Base-by-base conservation (phyloP, 2,113 vertebrate species). In the Callocephalon fimbriatum region DNA sequence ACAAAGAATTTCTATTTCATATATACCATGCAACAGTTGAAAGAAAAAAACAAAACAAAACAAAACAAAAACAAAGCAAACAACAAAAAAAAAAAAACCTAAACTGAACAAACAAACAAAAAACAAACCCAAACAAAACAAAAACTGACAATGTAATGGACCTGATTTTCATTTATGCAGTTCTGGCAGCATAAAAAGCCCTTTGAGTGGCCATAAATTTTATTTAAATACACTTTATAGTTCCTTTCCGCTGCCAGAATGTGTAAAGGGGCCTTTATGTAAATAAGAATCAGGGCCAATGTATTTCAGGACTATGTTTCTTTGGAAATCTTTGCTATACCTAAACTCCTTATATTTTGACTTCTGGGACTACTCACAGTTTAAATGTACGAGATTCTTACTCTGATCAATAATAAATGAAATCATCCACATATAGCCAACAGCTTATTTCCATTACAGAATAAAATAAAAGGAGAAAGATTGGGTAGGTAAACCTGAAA, bases 311-410 rank as follows among this genome's bases (percentile, higher is more conserved):
- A 67, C 81, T 67, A 66, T 38, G 20, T 73, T 92, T 94, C 61
- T 95, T 92, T 93, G 68, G 76, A 95, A 95, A 73, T 73, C 35
- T 82, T 93, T 95, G 44, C 26, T 90, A 10, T 51, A 79, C 27
- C 23, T 86, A 88, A 42, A 67, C 35, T 73, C 7, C 25, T 84
- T 63, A 72, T 67, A 35, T 86, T 95, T 78, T 95, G 67, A 86
- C 65, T 95, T 91, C 63, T 68, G 67, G 51, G 51, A 65, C 71
- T 75, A 45, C 31, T 90, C 50, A 66, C 25, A 83, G 29, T 37
- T 51, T 65, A 88, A 92, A 5, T 18, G 29, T 35, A n/a, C 0
- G 2, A 90, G 48, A 47, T 42, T 83, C 58, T 79, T 67, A 68
- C 65, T 67, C 79, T 44, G 56, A 61, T 75, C 82, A 95, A 78